phyloP scores from a whole-genome alignment of 2,113 vertebrate genomes.

The Oreotragus oreotragus region DNA sequence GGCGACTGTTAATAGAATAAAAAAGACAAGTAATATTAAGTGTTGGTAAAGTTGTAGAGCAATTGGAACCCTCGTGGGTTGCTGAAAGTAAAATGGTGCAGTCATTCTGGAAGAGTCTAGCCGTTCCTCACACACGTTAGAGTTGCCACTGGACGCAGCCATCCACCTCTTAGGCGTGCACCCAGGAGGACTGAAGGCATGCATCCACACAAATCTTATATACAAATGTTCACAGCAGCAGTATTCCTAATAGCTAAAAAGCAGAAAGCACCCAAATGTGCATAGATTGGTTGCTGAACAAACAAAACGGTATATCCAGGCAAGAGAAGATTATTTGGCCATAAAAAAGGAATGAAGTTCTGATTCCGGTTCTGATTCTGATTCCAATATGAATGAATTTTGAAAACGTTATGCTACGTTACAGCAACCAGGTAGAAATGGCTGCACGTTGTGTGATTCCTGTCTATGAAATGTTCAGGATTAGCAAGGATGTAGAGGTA shows the following conservation, averaged over 20 bases:
- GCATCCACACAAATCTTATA: rapidly evolving
- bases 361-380: not conserved
- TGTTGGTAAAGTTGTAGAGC: not conserved
- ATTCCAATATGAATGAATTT: not conserved
- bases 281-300: no score
- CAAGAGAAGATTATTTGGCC: not conserved
- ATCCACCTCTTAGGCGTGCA: rapidly evolving
- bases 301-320: rapidly evolving
- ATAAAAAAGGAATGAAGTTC: not conserved
- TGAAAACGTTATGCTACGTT: not conserved
- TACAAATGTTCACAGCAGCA: rapidly evolving
- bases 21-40: not conserved
- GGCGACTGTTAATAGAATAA: not conserved
- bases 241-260: not conserved
- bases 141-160: rapidly evolving
- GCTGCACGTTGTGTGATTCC: rapidly evolving
- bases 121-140: rapidly evolving
- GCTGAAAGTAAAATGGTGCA: not conserved
- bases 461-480: rapidly evolving
- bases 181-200: not conserved
- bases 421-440: not conserved
- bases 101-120: rapidly evolving
- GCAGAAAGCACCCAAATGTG: not conserved
- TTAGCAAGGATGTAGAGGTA: not conserved
- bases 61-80: rapidly evolving